A percentile compares a stretch with the other conserved stretches of the same genome.
phyloP scores from a whole-genome alignment of 1,140 invertebrate species.

The Cotesia glomerata region DNA sequence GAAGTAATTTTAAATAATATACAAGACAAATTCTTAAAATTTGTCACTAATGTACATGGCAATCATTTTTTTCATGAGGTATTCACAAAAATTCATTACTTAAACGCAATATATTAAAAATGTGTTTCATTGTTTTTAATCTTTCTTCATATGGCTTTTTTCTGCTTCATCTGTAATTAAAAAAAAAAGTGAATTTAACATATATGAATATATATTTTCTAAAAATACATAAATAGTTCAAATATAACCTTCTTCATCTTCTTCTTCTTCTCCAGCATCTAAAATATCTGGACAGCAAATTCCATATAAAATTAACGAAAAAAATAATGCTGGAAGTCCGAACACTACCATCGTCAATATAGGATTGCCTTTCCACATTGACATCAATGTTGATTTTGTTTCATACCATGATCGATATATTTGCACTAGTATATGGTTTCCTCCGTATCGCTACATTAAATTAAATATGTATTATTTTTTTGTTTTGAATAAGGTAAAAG shows the following conservation, averaged over 20 bases:
- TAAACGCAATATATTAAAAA: not conserved
- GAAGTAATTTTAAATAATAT: slow-evolving; percentile 9
- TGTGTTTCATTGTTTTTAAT: slow-evolving; percentile 38
- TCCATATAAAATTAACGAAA: slow-evolving; percentile 92
- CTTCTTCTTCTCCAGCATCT: slow-evolving; percentile 89
- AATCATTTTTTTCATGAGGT: slow-evolving; percentile 44
- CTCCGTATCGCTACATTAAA: slow-evolving; percentile 75
- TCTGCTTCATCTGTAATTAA: slow-evolving; percentile 40
- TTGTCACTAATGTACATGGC: slow-evolving; percentile 17
- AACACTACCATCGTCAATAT: slow-evolving; percentile 86
- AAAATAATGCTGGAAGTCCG: slow-evolving; percentile 87
- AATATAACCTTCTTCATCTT: slow-evolving; percentile 71
- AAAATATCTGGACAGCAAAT: slow-evolving; percentile 93
- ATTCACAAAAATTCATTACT: not conserved
- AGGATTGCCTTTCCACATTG: slow-evolving; percentile 92
- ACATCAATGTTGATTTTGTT: slow-evolving; percentile 71
- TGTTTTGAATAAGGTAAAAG: too few species aligned
- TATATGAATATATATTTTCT: slow-evolving; percentile 20
- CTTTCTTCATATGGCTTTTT: slow-evolving; percentile 57
- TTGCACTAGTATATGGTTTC: slow-evolving; percentile 75
- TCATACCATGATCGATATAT: slow-evolving; percentile 82
- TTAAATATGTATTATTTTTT: slow-evolving; percentile 3
- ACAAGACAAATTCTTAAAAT: not conserved
- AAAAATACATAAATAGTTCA: slow-evolving; percentile 9
- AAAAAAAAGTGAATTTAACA: slow-evolving; percentile 34